These are phyloP conservation scores for Dicyrtoma fusca DNA, from an alignment of 2,888 invertebrate species.

Conservation along the genomic window DNA sequence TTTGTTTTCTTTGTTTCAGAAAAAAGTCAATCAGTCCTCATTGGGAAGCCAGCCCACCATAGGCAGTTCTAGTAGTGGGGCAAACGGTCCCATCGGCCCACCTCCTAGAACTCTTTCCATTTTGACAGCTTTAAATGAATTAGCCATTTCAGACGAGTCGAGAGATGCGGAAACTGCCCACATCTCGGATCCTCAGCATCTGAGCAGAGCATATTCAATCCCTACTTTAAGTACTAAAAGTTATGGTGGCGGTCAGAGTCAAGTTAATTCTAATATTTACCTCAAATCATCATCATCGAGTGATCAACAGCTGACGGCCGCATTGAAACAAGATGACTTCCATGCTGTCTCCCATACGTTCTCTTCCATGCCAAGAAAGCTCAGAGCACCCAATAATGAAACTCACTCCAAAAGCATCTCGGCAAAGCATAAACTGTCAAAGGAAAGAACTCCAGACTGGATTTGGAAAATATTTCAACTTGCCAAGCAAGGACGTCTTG, in stretches of 20 bases:
- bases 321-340: conserved; percentile 15
- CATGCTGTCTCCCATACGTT: not conserved
- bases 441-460: conserved; percentile 60
- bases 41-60: conserved; percentile 44
- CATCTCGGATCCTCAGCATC: not conserved
- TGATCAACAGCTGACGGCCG: not conserved
- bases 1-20: conserved; percentile 30
- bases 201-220: not conserved
- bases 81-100: conserved; percentile 37
- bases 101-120: conserved; percentile 52
- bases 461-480: conserved; percentile 59
- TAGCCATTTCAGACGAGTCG: conserved; percentile 46
- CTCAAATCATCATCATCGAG: not conserved
- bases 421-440: conserved; percentile 50
- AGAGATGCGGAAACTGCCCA: conserved; percentile 1
- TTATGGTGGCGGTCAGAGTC: not conserved
- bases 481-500: conserved; percentile 59
- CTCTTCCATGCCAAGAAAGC: conserved; percentile 29
- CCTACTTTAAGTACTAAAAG: not conserved
- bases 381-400: conserved; percentile 21
- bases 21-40: conserved; percentile 50
- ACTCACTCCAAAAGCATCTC: conserved; percentile 19
- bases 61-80: not conserved
- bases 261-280: conserved; percentile 1
- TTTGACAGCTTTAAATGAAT: conserved; percentile 53